Conservation (phyloP, 2,797 vertebrate genomes). For the Fistularia tabacaria region DNA sequence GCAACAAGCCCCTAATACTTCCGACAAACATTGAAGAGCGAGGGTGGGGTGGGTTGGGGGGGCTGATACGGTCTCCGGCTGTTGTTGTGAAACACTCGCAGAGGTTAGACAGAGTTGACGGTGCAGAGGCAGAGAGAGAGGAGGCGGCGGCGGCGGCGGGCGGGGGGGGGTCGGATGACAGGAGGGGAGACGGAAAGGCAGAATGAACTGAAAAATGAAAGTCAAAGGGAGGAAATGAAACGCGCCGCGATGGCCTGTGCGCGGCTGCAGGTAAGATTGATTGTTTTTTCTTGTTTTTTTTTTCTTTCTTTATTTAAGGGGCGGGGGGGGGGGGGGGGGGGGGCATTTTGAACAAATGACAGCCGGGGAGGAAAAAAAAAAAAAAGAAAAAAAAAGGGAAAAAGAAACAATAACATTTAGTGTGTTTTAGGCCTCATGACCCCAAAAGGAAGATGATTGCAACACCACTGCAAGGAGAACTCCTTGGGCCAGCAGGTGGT, state of each 20-base stretch:
- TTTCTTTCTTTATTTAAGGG: no score
- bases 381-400: constrained; percentile 32
- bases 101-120: constrained; percentile 32
- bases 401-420: constrained; percentile 60
- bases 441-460: constrained; percentile 53
- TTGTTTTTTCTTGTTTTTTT: constrained; percentile 43
- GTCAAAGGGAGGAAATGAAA: constrained; percentile 25
- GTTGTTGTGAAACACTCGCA: constrained; percentile 39
- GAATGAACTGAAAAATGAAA: constrained; percentile 18
- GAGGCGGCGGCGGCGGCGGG: no score
- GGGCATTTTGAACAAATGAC: constrained; percentile 51
- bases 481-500: constrained; percentile 57
- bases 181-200: not conserved
- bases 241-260: constrained; percentile 16
- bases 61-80: constrained; percentile 28
- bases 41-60: constrained; percentile 5
- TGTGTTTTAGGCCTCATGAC: constrained; percentile 48
- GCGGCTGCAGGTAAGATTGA: constrained; percentile 58
- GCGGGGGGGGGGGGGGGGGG: constrained; percentile 37
- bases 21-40: constrained; percentile 70
- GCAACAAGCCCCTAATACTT: constrained; percentile 71
- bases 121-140: constrained; percentile 7
- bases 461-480: constrained; percentile 41
- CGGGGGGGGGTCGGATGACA: not conserved
- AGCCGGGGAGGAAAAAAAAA: constrained; percentile 1